Base-by-base conservation (phyloP, 2,113 vertebrate species). In the Apaloderma vittatum region DNA sequence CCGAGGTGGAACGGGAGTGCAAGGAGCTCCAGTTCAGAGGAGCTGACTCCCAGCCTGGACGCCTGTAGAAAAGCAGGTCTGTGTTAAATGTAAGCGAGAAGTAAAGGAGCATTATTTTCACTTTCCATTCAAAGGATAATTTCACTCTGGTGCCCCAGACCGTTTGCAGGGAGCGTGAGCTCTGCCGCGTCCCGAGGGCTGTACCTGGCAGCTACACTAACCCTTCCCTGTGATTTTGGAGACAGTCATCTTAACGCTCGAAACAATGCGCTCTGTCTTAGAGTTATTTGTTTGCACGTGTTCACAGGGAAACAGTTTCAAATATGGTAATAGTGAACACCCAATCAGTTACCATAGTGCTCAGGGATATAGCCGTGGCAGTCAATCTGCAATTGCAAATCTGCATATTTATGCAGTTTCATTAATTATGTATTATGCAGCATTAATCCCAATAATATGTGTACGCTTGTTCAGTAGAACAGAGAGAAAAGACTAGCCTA, bases 351-450 rank as follows among this genome's bases (percentile, higher is more conserved):
- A 92, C 83, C 92, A 90, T 59, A 51, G 40, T 26, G 88, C 88
- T 97, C 15, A 9, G 95, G 94, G 95, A 96, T 94, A 96, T 49
- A 96, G 94, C 92, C 12, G 3, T 76, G 80, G 96, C 97, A 96
- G 97, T 96, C 97, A 88, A 94, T 96, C 82, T 85, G 96, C 97
- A 93, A 94, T 95, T 94, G 97, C 96, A 90, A 96, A 98, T 98
- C 97, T 98, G 97, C 97, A 98, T 98, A 97, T 98, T 98, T 96
- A 98, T 97, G 96, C 68, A 5, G 90, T 90, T 79, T 92, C 94
- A 96, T 97, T 98, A 97, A 98, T 98, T 97, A 97, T 97, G 97
- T 94, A 97, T 94, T 90, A 94, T 63, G 93, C 73, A 55, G 89
- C 91, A 95, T 96, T 95, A 93, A 95, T 94, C 91, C 95, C 95